Evolutionary conservation across 2,888 invertebrate species (phyloP).

Genomic region (Pseudococcus jackbeardsleyi): DNA sequence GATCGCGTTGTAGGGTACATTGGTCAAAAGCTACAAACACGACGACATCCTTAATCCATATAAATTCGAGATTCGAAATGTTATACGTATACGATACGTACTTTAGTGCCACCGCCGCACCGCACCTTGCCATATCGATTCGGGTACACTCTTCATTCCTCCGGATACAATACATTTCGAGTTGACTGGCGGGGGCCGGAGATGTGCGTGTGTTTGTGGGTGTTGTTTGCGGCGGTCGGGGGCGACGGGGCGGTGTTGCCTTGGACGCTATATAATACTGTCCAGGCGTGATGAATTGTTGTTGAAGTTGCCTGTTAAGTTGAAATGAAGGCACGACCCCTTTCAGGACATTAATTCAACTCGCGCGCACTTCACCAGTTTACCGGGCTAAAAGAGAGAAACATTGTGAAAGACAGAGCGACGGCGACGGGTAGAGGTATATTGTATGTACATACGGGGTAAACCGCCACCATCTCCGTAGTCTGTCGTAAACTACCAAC

Average conservation of each 20-base stretch:
- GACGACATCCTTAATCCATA: no score
- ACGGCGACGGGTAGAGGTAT: background rate
- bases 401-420: conserved; percentile 59
- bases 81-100: no score
- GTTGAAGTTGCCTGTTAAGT: conserved; percentile 61
- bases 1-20: no score
- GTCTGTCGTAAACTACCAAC: background rate
- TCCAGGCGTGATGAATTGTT: conserved; percentile 62
- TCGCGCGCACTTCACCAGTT: conserved; percentile 45
- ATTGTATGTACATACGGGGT: background rate
- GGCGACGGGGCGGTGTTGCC: background rate
- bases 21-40: no score
- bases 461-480: conserved; percentile 8
- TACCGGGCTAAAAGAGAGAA: conserved; percentile 50
- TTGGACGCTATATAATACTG: conserved; percentile 47
- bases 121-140: background rate
- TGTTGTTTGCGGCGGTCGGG: background rate
- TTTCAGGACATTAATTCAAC: conserved; percentile 61
- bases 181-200: no score
- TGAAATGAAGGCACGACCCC: conserved; percentile 63
- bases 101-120: no score
- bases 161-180: background rate
- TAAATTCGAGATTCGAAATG: no score
- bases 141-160: background rate
- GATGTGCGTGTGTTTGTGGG: background rate